Evolutionary conservation across 2,113 vertebrate genomes (phyloP).

Genomic region (Spheniscus mendiculus): DNA sequence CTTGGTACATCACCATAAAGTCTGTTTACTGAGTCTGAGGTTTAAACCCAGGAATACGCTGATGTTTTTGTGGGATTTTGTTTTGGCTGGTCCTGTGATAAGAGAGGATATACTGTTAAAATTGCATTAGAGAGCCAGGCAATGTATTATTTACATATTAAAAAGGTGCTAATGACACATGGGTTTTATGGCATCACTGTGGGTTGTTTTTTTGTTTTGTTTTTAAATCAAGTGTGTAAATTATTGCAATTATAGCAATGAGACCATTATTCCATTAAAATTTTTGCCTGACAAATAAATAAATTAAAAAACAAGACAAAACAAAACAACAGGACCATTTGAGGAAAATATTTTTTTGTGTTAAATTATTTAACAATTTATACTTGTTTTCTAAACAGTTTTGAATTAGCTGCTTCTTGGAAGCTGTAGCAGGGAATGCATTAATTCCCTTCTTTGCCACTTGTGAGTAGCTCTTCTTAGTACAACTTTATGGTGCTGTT

Average conservation of each 20-base stretch:
- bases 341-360: not conserved
- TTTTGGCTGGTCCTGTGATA: not conserved
- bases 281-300: not conserved
- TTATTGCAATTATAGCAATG: not conserved
- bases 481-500: not conserved
- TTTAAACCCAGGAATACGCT: not conserved
- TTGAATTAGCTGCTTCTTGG: not conserved
- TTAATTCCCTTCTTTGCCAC: not conserved
- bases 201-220: not conserved
- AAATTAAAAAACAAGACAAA: not conserved
- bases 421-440: not conserved
- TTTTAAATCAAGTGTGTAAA: not conserved
- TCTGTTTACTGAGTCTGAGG: not conserved
- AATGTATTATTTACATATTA: not conserved
- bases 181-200: not conserved
- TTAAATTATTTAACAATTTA: slow-evolving; percentile 16
- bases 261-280: not conserved
- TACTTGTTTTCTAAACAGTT: not conserved
- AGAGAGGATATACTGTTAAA: not conserved
- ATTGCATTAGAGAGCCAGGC: not conserved
- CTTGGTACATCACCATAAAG: not conserved
- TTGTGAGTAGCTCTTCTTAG: not conserved
- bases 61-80: not conserved
- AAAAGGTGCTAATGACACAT: not conserved
- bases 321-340: not conserved